A percentile compares a stretch with the other conserved stretches of the same genome.
These are phyloP conservation scores for Camponotus fellah DNA, from an alignment of 2,888 invertebrate genomes.

Conservation along the genomic window DNA sequence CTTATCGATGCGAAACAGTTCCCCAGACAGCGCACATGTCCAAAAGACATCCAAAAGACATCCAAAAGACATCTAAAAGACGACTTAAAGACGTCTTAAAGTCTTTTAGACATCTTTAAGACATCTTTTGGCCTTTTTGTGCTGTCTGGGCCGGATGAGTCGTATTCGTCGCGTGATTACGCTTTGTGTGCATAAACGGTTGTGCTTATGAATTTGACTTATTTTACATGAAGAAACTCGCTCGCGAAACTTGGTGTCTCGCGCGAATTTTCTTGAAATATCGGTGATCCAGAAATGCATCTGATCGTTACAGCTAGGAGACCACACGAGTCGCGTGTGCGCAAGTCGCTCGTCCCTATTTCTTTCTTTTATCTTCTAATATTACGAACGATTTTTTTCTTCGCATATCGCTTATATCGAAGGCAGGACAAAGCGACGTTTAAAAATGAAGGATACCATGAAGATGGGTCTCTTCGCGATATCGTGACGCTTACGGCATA, in stretches of 20 bases:
- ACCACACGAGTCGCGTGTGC: constrained; percentile 26
- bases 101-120: no score
- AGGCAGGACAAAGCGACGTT: constrained; percentile 43
- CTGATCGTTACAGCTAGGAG: constrained; percentile 24
- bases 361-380: background rate
- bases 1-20: constrained; percentile 12
- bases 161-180: background rate
- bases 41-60: no score
- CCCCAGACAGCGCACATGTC: no score
- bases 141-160: no score
- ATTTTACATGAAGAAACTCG: constrained; percentile 15
- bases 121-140: no score
- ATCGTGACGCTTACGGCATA: constrained; percentile 26
- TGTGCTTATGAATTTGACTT: constrained; percentile 32
- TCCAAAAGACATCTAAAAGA: no score
- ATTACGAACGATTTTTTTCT: constrained; percentile 25
- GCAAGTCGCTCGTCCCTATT: constrained; percentile 30
- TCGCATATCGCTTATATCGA: constrained; percentile 8
- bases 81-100: no score
- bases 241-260: background rate
- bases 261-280: constrained; percentile 13
- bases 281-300: constrained; percentile 21
- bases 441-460: constrained; percentile 34
- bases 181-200: constrained; percentile 9
- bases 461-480: constrained; percentile 15